These are phyloP conservation scores for Acrocephalus scirpaceus DNA, from an alignment of 2,797 vertebrate species.

Conservation along the genomic window DNA sequence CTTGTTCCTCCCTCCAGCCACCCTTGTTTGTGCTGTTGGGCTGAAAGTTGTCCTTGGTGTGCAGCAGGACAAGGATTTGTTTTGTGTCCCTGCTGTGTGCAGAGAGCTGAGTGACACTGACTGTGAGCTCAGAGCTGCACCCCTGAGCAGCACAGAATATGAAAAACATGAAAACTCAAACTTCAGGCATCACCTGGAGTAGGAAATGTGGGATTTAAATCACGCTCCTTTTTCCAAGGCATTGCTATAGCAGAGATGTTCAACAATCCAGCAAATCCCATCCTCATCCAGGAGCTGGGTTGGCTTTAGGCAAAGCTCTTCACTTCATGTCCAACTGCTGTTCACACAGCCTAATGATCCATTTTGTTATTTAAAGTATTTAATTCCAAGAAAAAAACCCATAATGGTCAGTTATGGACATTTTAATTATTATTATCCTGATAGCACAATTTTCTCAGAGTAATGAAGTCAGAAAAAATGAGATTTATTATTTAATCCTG, in stretches of 20 bases:
- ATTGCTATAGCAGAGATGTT: fast-evolving
- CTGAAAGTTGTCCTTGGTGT: too few relatives aligned
- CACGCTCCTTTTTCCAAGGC: fast-evolving
- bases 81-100: too few relatives aligned
- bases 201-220: too few relatives aligned
- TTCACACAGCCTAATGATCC: not conserved
- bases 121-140: too few relatives aligned
- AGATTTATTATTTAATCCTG: constrained; percentile 34
- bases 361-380: not conserved
- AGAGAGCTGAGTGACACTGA: too few relatives aligned
- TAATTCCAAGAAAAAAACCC: not conserved
- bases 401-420: not conserved
- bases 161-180: too few relatives aligned
- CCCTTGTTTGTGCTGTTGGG: too few relatives aligned
- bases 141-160: not conserved
- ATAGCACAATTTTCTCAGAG: constrained; percentile 16
- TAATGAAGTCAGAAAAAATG: constrained; percentile 48
- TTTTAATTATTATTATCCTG: not conserved
- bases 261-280: not conserved
- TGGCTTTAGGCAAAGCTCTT: not conserved
- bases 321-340: not conserved
- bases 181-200: too few relatives aligned
- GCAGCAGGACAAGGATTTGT: too few relatives aligned
- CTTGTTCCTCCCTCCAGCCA: too few relatives aligned
- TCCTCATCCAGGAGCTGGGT: not conserved